These are phyloP conservation scores for Allophyes oxyacanthae DNA, from an alignment of 2,888 invertebrate genomes.

Conservation along the genomic window DNA sequence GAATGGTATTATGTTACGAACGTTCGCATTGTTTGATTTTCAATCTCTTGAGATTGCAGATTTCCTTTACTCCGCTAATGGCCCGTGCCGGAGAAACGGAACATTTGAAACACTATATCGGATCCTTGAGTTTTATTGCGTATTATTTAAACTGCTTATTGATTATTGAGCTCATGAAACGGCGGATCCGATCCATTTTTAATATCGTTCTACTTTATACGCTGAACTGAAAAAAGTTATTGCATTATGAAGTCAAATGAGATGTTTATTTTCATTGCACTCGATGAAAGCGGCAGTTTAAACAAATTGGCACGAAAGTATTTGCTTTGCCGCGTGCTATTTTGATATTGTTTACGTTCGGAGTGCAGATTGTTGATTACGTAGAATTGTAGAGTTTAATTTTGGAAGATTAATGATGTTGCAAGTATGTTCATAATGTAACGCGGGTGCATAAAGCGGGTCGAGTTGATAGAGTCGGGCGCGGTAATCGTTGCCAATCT, in stretches of 20 bases:
- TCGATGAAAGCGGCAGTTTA: conserved; percentile 67
- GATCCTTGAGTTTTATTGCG: conserved; percentile 67
- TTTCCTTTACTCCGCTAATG: conserved; percentile 79
- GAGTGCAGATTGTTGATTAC: conserved; percentile 33
- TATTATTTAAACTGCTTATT: conserved; percentile 75
- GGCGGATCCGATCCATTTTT: conserved; percentile 61
- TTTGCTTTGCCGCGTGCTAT: conserved; percentile 61
- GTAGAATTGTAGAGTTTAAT: conserved; percentile 40
- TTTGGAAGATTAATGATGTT: conserved; percentile 52
- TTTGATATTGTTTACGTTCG: conserved; percentile 49
- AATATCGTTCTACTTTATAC: conserved; percentile 65
- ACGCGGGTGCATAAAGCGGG: conserved; percentile 19
- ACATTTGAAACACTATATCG: conserved; percentile 75
- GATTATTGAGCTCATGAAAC: conserved; percentile 64
- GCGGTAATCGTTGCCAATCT: conserved; percentile 74
- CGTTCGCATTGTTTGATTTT: conserved; percentile 84
- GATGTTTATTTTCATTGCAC: conserved; percentile 78
- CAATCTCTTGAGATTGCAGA: conserved; percentile 81
- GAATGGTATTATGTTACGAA: conserved; percentile 82
- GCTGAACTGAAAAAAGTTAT: conserved; percentile 67
- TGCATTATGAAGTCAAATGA: conserved; percentile 79
- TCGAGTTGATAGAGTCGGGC: conserved; percentile 60
- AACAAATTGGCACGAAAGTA: conserved; percentile 65
- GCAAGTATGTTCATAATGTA: conserved; percentile 41
- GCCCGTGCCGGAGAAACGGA: conserved; percentile 71